phyloP scores from a whole-genome alignment of 37 sponge, comb jelly and placozoan species.

The Agelas oroides region DNA sequence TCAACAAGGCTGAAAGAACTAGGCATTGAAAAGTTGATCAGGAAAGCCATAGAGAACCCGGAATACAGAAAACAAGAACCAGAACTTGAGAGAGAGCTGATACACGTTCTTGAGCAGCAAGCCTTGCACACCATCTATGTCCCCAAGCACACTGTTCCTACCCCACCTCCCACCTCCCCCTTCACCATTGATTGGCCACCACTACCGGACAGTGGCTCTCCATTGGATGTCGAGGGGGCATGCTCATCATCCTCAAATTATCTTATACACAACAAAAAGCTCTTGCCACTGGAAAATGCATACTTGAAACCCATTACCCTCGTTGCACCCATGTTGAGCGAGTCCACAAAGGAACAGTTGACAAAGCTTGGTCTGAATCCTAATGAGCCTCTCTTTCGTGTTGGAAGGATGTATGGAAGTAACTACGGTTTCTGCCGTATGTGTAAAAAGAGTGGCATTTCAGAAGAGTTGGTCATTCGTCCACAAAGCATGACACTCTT shows the following conservation, averaged over 20 bases:
- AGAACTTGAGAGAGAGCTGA: conserved; percentile 72
- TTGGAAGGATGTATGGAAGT: conserved; percentile 74
- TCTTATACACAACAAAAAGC: background rate
- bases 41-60: conserved; percentile 39
- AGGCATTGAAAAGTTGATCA: conserved; percentile 22
- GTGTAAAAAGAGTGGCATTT: conserved; percentile 72
- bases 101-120: conserved; percentile 69
- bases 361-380: conserved; percentile 56
- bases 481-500: conserved; percentile 69
- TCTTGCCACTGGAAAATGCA: conserved; percentile 47
- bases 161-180: conserved; percentile 6
- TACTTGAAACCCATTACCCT: conserved; percentile 33
- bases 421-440: conserved; percentile 77
- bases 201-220: too few species aligned
- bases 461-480: conserved; percentile 81
- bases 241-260: background rate
- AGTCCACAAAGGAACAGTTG: conserved; percentile 38
- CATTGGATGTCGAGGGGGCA: background rate
- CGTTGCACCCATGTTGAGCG: conserved; percentile 34
- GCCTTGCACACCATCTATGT: conserved; percentile 58
- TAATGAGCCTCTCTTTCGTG: conserved; percentile 54
- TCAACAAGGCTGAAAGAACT: conserved; percentile 23
- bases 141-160: background rate
- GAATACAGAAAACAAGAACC: conserved; percentile 18
- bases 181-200: too few species aligned